Evolutionary conservation across 1,140 invertebrate genomes (phyloP), one percentile per base, ranked within the genome.

Genomic region (Halesus radiatus): DNA sequence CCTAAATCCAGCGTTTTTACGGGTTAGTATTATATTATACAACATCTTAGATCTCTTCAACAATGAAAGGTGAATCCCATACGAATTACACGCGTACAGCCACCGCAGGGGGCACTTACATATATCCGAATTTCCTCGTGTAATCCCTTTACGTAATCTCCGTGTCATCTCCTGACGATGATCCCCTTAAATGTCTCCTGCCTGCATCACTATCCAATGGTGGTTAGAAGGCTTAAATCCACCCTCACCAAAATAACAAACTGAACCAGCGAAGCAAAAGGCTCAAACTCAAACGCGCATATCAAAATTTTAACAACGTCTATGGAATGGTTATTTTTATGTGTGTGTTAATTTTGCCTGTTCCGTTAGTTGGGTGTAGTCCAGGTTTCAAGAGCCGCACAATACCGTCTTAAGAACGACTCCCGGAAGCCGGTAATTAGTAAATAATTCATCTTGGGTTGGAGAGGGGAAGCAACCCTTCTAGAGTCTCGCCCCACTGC

Each of bases 371-470:
- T 20, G 0, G 3, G 15, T 70, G 66, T 16, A 4, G 32, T 50
- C 22, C 37, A 70, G 66, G 66, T 70, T 70, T 20, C 23, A 10
- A 66, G 60, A 52, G 60, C 76, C 68, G 45, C 68, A 66, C 32
- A 66, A 66, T 62, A 75, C 78, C 78, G 76, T 83, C 82, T 83
- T 81, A 79, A 77, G 79, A 78, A 66, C 76, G 79, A 54, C 73
- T 54, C 78, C 77, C 73, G 75, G 68, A 82, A 83, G 80, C 82
- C 76, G 77, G 82, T 83, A 83, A 83, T 83, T 83, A 83, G 82
- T 83, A 83, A 83, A 83, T 83, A 83, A 83, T 83, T 83, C 82
- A 83, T 81, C 78, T 66, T 29, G 81, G 75, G 81, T 54, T 29
- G 62, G 58, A 26, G 75, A 77, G 52, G 37, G 60, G 60, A 23